Percentiles rank a stretch among this genome's conserved stretches.
Evolutionary conservation across 30 jellyfish, hydroid and myxozoan species (phyloP).

Genomic region (Pelagia noctiluca): DNA sequence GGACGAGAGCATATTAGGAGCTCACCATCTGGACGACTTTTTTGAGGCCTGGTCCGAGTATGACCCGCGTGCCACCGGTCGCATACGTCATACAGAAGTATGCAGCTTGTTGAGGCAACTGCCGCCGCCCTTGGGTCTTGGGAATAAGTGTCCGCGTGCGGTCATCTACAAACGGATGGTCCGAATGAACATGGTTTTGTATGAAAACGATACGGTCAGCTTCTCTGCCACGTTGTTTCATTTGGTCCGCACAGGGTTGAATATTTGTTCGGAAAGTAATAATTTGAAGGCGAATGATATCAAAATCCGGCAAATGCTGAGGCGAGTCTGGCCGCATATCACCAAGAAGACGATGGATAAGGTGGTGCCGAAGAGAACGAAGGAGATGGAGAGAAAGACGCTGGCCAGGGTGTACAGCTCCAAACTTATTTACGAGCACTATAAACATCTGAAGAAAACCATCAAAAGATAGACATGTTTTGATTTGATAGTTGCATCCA

Average conservation of each 20-base stretch:
- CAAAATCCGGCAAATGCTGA: conserved; percentile 78
- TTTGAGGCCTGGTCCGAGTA: conserved; percentile 61
- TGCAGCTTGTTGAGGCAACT: conserved; percentile 62
- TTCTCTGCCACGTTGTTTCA: conserved; percentile 84
- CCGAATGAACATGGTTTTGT: conserved; percentile 87
- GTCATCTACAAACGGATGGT: conserved; percentile 77
- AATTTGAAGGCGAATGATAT: conserved; percentile 79
- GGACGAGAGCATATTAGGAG: conserved; percentile 67
- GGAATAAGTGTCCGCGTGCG: conserved; percentile 71
- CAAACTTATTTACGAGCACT: conserved; percentile 77
- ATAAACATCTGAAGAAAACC: conserved; percentile 72
- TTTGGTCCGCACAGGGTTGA: conserved; percentile 89
- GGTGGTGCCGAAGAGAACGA: conserved; percentile 80
- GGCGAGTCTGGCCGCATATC: conserved; percentile 71
- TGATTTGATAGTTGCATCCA: too few relatives aligned
- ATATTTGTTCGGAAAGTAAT: conserved; percentile 76
- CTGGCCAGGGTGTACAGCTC: conserved; percentile 77
- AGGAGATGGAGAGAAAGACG: conserved; percentile 67
- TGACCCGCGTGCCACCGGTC: conserved; percentile 80
- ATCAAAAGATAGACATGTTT: too few relatives aligned
- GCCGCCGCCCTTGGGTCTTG: conserved; percentile 73
- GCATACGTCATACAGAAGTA: conserved; percentile 68
- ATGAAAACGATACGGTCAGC: conserved; percentile 79
- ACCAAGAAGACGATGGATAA: conserved; percentile 86
- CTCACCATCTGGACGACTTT: conserved; percentile 68